Base-by-base conservation (phyloP, 2,888 invertebrate genomes). In the Zaprionus bogoriensis region DNA sequence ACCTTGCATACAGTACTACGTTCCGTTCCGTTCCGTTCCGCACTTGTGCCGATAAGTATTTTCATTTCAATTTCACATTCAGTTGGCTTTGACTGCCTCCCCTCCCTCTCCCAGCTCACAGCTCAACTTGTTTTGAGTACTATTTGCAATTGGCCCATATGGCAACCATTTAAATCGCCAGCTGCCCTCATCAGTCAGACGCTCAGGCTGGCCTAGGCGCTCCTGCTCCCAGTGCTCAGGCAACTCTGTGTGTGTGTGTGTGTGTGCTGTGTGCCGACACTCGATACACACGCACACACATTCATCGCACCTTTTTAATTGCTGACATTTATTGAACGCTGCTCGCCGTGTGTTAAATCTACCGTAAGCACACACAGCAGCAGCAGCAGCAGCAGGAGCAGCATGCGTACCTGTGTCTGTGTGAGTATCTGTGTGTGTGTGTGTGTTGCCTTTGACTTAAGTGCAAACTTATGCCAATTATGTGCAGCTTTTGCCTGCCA, bases 381-480 rank as follows among this genome's bases (percentile, higher is more conserved):
- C 12, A 42, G n/a, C n/a, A n/a, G n/a, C n/a, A n/a, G n/a, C 42
- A 42, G 6, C 10, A 7, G 12, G 10, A 6, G 10, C 4, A 27
- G 23, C 27, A 27, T 0, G 2, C 22, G 22, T 44, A 9, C 12
- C 12, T 23, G 3, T 23, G 23, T 39, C 2, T 39, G 20, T 39
- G 45, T 44, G 63, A 32, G 41, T 58, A 46, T 46, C 54, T 30
- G 7, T 41, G 20, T 28, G 17, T 23, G 23, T 30, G 2, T 28
- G 20, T 12, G 20, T 17, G 2, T 46, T 65, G 64, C 63, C 62
- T 77, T 67, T 79, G 74, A 79, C 79, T 82, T 79, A 82, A 79
- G 79, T 79, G 80, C 83, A 79, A 80, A 82, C 79, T 82, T 79
- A 79, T 81, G 78, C 78, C 78, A 79, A 81, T 79, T 79, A 79